Evolutionary conservation across 2,113 vertebrate genomes (phyloP).

Genomic region (Hippolais icterina): DNA sequence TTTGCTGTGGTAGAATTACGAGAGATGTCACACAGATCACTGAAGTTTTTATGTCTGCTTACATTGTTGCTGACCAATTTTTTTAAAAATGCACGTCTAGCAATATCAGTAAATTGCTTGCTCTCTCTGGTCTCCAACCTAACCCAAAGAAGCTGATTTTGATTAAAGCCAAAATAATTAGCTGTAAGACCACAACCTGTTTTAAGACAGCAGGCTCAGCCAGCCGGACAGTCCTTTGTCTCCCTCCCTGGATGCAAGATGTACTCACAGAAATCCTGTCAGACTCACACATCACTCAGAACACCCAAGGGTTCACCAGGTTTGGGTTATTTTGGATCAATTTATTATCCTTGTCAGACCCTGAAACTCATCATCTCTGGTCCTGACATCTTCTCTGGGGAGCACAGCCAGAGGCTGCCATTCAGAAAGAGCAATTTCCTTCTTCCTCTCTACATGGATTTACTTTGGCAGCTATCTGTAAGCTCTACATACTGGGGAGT

Average conservation of each 20-base stretch:
- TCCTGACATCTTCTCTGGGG: neutral
- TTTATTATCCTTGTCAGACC: slow-evolving; percentile 7
- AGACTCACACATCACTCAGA: neutral
- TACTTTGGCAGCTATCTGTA: neutral
- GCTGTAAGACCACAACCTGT: rapidly evolving
- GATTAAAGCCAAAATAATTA: neutral
- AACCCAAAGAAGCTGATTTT: neutral
- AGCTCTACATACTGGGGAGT: neutral
- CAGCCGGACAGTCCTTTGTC: neutral
- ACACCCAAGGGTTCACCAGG: neutral
- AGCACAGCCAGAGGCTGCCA: neutral
- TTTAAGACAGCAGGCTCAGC: neutral
- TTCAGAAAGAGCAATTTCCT: neutral
- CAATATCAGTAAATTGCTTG: neutral
- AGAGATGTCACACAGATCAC: neutral
- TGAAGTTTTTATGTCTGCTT: neutral
- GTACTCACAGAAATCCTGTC: neutral
- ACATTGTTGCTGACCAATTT: neutral
- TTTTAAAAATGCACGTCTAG: neutral
- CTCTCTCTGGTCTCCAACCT: neutral
- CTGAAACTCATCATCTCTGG: neutral
- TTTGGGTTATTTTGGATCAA: neutral
- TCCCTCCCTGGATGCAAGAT: neutral
- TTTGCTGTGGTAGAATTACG: neutral
- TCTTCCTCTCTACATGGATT: neutral